A percentile compares a stretch with the other conserved stretches of the same genome.
These are phyloP conservation scores for Noctua janthina DNA, from an alignment of 2,888 invertebrate genomes.

Conservation along the genomic window DNA sequence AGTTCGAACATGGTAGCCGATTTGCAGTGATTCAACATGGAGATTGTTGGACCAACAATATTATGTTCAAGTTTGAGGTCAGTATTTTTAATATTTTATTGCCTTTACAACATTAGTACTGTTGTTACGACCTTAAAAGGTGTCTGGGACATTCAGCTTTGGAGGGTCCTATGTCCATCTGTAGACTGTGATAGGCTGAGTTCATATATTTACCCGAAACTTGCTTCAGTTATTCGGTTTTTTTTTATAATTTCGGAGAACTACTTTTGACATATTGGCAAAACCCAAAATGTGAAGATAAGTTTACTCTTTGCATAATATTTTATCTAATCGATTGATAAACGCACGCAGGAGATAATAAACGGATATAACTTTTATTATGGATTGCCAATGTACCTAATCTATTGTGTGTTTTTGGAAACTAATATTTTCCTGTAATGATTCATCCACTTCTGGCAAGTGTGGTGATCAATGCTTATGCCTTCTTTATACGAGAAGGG, in stretches of 20 bases:
- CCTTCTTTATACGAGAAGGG: neutral
- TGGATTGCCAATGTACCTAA: neutral
- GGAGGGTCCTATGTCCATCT: neutral
- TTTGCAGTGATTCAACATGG: slow-evolving; percentile 75
- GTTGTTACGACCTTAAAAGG: neutral
- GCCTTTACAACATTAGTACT: neutral
- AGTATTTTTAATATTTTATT: slow-evolving; percentile 30
- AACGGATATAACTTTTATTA: neutral
- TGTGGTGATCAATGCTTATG: neutral
- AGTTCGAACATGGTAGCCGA: slow-evolving; percentile 62
- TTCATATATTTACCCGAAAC: neutral
- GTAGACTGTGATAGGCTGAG: neutral
- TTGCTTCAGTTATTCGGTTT: neutral
- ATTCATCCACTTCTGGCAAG: neutral
- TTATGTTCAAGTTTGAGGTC: slow-evolving; percentile 74
- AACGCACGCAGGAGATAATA: neutral
- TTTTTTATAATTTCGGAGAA: neutral
- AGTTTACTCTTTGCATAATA: neutral
- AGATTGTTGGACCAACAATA: slow-evolving; percentile 78
- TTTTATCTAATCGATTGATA: slow-evolving; percentile 11
- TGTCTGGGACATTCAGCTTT: neutral
- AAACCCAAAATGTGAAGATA: neutral
- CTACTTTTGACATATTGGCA: neutral
- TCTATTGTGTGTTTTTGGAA: neutral
- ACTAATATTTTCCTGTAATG: neutral